Evolutionary conservation across 2,888 invertebrate species (phyloP).

Genomic region (Nowickia ferox): DNA sequence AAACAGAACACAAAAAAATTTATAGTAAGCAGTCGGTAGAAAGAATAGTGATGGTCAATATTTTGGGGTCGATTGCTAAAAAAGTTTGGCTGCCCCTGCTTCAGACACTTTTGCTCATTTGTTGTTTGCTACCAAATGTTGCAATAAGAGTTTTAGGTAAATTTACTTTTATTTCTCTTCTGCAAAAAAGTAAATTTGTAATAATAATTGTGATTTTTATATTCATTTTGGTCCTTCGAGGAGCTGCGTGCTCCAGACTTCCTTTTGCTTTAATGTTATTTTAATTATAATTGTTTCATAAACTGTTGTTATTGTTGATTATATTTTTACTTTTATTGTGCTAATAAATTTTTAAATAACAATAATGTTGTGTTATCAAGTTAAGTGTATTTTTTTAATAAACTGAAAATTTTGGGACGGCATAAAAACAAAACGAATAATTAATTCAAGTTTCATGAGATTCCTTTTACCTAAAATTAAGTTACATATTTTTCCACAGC

Average conservation of each 20-base stretch:
- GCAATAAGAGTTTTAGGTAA: constrained; percentile 2
- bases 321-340: constrained; percentile 18
- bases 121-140: constrained; percentile 8
- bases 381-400: constrained; percentile 13
- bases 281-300: constrained; percentile 46
- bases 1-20: no score
- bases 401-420: constrained; percentile 30
- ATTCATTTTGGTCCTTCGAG: neutral
- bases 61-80: neutral
- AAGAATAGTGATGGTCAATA: neutral
- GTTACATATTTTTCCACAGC: neutral
- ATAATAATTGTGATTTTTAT: neutral
- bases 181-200: constrained; percentile 1
- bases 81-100: neutral
- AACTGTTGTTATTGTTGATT: constrained; percentile 41
- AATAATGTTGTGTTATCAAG: neutral
- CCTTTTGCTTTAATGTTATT: constrained; percentile 19
- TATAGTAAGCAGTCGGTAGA: no score
- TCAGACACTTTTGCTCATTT: neutral
- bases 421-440: neutral
- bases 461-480: neutral
- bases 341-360: constrained; percentile 15
- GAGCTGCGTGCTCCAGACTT: neutral
- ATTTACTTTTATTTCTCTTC: constrained; percentile 6
- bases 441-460: neutral